A percentile compares a stretch with the other conserved stretches of the same genome.
phyloP scores from a whole-genome alignment of 2,113 vertebrate species.

The Salvelinus alpinus region DNA sequence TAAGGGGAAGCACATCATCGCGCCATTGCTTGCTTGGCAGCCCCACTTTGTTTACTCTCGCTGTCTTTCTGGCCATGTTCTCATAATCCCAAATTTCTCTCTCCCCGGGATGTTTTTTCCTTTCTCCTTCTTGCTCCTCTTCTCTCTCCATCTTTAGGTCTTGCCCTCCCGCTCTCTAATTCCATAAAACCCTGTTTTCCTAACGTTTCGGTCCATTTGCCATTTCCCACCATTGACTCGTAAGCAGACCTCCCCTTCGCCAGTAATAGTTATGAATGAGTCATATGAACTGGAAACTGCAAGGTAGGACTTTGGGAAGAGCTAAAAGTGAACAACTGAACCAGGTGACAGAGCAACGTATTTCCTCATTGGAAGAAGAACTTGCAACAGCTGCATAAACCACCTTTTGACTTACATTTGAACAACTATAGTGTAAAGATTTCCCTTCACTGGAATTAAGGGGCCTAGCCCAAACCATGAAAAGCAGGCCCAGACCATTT shows the following conservation, averaged over 20 bases:
- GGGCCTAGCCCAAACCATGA: no score
- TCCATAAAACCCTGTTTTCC: conserved; percentile 37
- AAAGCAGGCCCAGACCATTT: no score
- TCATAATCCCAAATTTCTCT: conserved; percentile 39
- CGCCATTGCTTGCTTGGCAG: conserved; percentile 68
- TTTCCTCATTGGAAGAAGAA: neutral
- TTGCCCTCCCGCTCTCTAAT: conserved; percentile 12
- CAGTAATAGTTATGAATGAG: neutral
- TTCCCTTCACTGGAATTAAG: no score
- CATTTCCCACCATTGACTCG: conserved; percentile 1
- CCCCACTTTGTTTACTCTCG: conserved; percentile 62
- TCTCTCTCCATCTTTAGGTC: conserved; percentile 5
- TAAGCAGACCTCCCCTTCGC: conserved; percentile 17
- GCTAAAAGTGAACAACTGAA: conserved; percentile 3
- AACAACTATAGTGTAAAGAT: neutral
- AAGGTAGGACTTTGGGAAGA: conserved; percentile 15
- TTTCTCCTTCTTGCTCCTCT: conserved; percentile 16
- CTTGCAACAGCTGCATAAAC: neutral
- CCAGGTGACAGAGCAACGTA: neutral
- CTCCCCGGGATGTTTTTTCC: conserved; percentile 5
- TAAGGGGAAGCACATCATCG: conserved; percentile 70
- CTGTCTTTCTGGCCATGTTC: conserved; percentile 38
- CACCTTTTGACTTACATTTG: neutral
- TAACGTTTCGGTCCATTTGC: conserved; percentile 25
- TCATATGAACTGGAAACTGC: neutral